Conservation (phyloP, 2,888 invertebrate genomes). For the Teleogryllus oceanicus region DNA sequence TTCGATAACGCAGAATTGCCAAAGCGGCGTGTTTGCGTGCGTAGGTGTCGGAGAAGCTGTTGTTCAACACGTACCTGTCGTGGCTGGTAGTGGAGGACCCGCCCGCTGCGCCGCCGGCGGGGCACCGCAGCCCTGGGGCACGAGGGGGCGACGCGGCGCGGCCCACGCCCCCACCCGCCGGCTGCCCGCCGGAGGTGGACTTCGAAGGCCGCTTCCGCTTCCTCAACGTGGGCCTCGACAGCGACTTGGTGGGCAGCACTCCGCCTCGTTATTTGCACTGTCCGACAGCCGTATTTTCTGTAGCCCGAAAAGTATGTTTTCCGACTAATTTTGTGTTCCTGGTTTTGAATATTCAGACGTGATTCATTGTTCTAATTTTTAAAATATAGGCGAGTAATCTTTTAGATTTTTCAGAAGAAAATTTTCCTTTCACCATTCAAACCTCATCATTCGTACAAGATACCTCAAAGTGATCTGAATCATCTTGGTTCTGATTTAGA, state of each 20-base stretch:
- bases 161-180: not conserved
- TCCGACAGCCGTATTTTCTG: no score
- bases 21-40: not conserved
- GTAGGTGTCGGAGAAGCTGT: slow-evolving; percentile 45
- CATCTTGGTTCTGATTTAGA: no score
- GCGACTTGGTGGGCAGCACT: slow-evolving; percentile 42
- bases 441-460: no score
- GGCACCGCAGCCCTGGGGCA: not conserved
- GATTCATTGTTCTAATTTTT: no score
- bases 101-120: not conserved
- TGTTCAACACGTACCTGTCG: slow-evolving; percentile 46
- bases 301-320: no score
- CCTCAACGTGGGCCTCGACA: slow-evolving; percentile 46
- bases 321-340: no score
- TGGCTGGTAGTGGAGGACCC: slow-evolving; percentile 45
- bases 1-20: not conserved
- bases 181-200: not conserved
- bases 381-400: no score
- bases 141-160: not conserved
- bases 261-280: no score
- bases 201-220: slow-evolving; percentile 42
- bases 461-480: no score
- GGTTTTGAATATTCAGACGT: no score
- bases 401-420: no score
- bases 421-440: no score